Evolutionary conservation across 1,140 invertebrate species (phyloP).

Genomic region (Macrostomum lignano): DNA sequence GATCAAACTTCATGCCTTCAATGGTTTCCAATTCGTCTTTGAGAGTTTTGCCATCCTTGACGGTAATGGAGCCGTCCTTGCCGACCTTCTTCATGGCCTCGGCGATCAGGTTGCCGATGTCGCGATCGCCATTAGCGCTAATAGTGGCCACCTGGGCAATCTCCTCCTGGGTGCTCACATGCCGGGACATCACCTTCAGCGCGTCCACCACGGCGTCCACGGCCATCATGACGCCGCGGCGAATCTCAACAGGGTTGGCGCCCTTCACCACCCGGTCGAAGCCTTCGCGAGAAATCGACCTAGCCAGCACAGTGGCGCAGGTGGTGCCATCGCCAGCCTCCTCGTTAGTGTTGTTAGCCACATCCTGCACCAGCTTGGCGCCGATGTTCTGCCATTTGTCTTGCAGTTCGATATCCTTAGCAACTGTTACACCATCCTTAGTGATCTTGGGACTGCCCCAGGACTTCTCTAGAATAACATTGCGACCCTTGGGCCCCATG

Average conservation of each 20-base stretch:
- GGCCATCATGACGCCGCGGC: slow-evolving; percentile 73
- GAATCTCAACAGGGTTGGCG: slow-evolving; percentile 88
- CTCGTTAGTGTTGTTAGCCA: slow-evolving; percentile 98
- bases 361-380: slow-evolving; percentile 94
- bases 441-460: slow-evolving; percentile 99
- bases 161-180: slow-evolving; percentile 85
- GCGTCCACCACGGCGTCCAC: slow-evolving; percentile 68
- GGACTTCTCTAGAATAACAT: slow-evolving; percentile 93
- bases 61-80: slow-evolving; percentile 90
- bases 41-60: slow-evolving; percentile 95
- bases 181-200: slow-evolving; percentile 61
- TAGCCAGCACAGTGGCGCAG: slow-evolving; percentile 77
- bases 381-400: slow-evolving; percentile 99
- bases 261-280: slow-evolving; percentile 95
- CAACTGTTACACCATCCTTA: slow-evolving; percentile 97
- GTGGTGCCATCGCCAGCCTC: slow-evolving; percentile 97
- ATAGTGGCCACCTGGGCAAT: slow-evolving; percentile 99
- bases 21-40: slow-evolving; percentile 85
- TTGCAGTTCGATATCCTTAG: slow-evolving; percentile 85
- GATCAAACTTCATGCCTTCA: slow-evolving; percentile 98
- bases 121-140: slow-evolving; percentile 80
- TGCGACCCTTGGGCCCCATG: slow-evolving; percentile 96
- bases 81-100: slow-evolving; percentile 92
- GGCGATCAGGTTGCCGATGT: slow-evolving; percentile 74
- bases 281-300: slow-evolving; percentile 92